Conservation (phyloP, 2,113 vertebrate species). For the Syngnathoides biaculeatus region DNA sequence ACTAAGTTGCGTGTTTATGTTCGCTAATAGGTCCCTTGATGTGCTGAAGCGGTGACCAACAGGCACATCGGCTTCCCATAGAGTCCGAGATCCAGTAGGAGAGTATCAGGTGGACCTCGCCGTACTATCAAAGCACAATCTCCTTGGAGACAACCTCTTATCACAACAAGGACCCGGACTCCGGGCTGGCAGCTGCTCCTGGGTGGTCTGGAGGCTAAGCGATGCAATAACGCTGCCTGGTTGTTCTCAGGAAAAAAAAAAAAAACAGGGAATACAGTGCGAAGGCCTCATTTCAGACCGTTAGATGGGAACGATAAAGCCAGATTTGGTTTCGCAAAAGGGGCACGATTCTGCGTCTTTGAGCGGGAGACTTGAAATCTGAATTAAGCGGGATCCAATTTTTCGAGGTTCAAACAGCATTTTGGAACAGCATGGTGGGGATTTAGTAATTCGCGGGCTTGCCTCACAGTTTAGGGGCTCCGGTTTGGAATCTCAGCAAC, state of each 20-base stretch:
- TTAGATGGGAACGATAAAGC: slow-evolving; percentile 53
- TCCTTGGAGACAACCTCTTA: slow-evolving; percentile 55
- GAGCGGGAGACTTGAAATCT: not conserved
- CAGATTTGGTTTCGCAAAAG: slow-evolving; percentile 17
- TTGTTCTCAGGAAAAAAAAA: slow-evolving; percentile 71
- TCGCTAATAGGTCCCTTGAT: slow-evolving; percentile 64
- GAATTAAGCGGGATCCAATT: slow-evolving; percentile 28
- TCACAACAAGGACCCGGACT: slow-evolving; percentile 52
- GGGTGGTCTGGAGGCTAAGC: slow-evolving; percentile 72
- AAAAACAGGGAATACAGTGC: slow-evolving; percentile 50
- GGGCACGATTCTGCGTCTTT: slow-evolving; percentile 13
- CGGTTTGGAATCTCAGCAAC: too few relatives aligned
- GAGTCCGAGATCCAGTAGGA: slow-evolving; percentile 35
- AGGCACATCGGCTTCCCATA: slow-evolving; percentile 30
- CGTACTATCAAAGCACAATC: slow-evolving; percentile 52
- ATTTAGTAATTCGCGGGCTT: not conserved
- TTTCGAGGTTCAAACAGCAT: slow-evolving; percentile 6
- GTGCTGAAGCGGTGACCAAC: slow-evolving; percentile 27
- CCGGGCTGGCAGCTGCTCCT: slow-evolving; percentile 44
- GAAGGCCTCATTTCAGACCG: slow-evolving; percentile 65
- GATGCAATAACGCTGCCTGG: slow-evolving; percentile 46
- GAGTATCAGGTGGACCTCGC: slow-evolving; percentile 33
- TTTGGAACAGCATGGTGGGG: not conserved
- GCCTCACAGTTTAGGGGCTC: not conserved
- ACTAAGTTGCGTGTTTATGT: slow-evolving; percentile 71